phyloP scores from a whole-genome alignment of 1,140 invertebrate species.

The Neodiprion lecontei region DNA sequence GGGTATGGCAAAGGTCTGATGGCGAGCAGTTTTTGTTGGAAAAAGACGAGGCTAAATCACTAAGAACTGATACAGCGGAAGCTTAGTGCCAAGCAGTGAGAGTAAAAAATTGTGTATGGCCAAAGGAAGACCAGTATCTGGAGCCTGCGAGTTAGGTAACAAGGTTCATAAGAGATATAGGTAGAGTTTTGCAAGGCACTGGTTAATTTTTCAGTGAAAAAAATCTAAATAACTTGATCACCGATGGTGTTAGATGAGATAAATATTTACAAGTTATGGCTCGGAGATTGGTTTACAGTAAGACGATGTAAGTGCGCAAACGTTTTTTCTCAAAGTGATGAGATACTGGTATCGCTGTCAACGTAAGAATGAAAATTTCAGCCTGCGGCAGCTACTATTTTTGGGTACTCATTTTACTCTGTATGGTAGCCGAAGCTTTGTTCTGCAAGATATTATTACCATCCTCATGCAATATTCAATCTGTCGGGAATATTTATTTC shows the following conservation, averaged over 20 bases:
- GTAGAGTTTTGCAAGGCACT: neutral
- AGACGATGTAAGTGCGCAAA: slow-evolving; percentile 8
- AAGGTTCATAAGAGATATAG: neutral
- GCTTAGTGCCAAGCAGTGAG: neutral
- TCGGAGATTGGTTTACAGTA: neutral
- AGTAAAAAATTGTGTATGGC: neutral
- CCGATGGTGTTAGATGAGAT: slow-evolving; percentile 20
- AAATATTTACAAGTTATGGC: slow-evolving; percentile 17
- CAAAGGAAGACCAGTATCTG: neutral
- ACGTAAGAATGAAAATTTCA: slow-evolving; percentile 17
- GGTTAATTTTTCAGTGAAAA: slow-evolving; percentile 7
- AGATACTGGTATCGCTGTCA: slow-evolving; percentile 14
- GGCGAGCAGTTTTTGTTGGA: neutral
- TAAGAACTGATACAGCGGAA: neutral
- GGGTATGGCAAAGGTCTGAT: neutral
- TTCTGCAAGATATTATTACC: slow-evolving; percentile 30
- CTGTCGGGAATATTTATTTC: neutral
- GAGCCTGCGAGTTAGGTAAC: neutral
- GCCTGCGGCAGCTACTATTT: slow-evolving; percentile 32
- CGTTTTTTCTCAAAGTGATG: slow-evolving; percentile 27
- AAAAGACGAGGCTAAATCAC: neutral
- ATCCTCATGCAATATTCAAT: slow-evolving; percentile 42
- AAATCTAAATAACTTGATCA: slow-evolving; percentile 13
- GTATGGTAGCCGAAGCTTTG: slow-evolving; percentile 27
- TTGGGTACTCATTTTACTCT: slow-evolving; percentile 30